A percentile compares a stretch with the other conserved stretches of the same genome.
Conservation (phyloP, 2,113 vertebrate genomes). For the Brachypteracias leptosomus region DNA sequence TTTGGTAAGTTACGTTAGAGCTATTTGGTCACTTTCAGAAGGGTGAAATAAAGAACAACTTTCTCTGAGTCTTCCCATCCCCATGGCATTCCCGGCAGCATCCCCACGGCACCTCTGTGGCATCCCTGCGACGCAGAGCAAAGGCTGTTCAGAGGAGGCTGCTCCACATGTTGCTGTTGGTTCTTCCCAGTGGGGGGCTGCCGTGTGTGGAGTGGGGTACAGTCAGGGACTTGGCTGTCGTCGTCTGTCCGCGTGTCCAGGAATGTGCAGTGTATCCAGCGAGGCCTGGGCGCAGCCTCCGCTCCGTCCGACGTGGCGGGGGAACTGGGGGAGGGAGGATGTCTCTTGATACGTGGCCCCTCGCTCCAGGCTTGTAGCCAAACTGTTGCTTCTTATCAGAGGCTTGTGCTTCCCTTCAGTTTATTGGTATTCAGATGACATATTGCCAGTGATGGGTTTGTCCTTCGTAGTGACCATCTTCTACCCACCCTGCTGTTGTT, state of each 20-base stretch:
- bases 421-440: background rate
- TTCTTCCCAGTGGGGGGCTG: background rate
- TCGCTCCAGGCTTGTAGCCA: background rate
- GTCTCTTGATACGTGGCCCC: background rate
- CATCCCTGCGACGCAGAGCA: accelerated
- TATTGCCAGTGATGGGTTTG: background rate
- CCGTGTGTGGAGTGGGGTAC: background rate
- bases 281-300: background rate
- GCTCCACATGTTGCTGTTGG: accelerated
- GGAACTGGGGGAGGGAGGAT: background rate
- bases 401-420: background rate
- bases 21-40: background rate
- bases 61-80: background rate
- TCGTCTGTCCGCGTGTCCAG: background rate
- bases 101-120: background rate
- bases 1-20: background rate
- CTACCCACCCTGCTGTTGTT: background rate
- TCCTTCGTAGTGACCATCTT: background rate
- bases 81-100: accelerated
- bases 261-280: accelerated
- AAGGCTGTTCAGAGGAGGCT: background rate
- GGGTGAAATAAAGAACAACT: background rate
- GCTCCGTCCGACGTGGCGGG: accelerated
- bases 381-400: accelerated
- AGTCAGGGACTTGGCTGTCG: background rate